Percentiles rank a stretch among this genome's conserved stretches.
These are phyloP conservation scores for Danio aesculapii DNA, from an alignment of 2,797 vertebrate genomes.

Conservation along the genomic window DNA sequence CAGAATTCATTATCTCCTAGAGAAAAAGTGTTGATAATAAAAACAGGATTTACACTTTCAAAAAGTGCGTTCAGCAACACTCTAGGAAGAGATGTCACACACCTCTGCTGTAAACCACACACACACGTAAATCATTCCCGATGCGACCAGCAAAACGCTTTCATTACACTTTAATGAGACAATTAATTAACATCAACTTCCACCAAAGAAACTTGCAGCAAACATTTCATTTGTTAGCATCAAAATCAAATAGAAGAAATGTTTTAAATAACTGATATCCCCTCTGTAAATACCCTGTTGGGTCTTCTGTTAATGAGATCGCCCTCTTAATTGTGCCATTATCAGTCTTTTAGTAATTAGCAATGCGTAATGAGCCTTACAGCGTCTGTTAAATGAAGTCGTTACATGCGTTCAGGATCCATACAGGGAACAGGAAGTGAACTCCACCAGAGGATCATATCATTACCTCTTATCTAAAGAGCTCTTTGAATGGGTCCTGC, in stretches of 20 bases:
- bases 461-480: conserved; percentile 41
- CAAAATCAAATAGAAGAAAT: conserved; percentile 64
- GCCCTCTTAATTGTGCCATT: conserved; percentile 79
- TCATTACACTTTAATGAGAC: conserved; percentile 57
- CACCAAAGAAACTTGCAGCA: conserved; percentile 61
- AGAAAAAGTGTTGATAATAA: conserved; percentile 28
- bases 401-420: conserved; percentile 68
- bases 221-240: conserved; percentile 69
- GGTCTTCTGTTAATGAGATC: conserved; percentile 75
- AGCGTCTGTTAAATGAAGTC: conserved; percentile 73
- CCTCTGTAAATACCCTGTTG: conserved; percentile 73
- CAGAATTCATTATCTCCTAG: conserved; percentile 15
- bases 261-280: conserved; percentile 63
- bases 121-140: background rate
- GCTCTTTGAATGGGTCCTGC: conserved; percentile 23
- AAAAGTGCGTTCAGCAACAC: background rate
- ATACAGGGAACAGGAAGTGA: conserved; percentile 45
- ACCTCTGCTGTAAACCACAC: conserved; percentile 8
- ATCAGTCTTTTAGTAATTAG: conserved; percentile 80
- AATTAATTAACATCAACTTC: conserved; percentile 63
- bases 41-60: conserved; percentile 30
- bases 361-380: conserved; percentile 71
- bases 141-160: conserved; percentile 35
- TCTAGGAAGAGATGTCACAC: background rate
- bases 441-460: conserved; percentile 44